phyloP scores from a whole-genome alignment of 2,113 vertebrate genomes.

The Seriola dumerili region DNA sequence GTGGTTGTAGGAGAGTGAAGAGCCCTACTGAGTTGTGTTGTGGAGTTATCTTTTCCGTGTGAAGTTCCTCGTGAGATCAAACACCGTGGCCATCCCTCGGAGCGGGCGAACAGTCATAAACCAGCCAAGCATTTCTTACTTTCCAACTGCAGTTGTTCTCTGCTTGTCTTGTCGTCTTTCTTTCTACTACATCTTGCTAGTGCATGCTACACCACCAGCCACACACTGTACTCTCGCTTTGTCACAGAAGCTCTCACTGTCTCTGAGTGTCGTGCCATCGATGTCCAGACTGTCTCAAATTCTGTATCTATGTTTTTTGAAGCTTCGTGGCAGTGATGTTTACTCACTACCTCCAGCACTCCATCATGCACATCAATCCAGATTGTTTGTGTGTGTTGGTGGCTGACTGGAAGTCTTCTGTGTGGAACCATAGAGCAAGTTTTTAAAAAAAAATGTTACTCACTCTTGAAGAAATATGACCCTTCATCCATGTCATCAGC shows the following conservation, averaged over 20 bases:
- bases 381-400: conserved; percentile 20
- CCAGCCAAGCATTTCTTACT: conserved; percentile 22
- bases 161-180: conserved; percentile 15
- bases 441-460: conserved; percentile 58
- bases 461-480: conserved; percentile 48
- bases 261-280: background rate
- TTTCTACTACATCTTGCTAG: background rate
- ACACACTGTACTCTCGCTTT: conserved; percentile 4
- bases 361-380: conserved; percentile 44
- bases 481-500: conserved; percentile 53
- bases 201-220: background rate
- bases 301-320: conserved; percentile 42
- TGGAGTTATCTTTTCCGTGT: conserved; percentile 43
- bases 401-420: conserved; percentile 33
- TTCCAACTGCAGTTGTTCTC: conserved; percentile 23
- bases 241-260: conserved; percentile 27
- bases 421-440: conserved; percentile 47
- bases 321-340: conserved; percentile 41
- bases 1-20: conserved; percentile 22
- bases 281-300: conserved; percentile 49
- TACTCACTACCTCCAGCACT: conserved; percentile 39
- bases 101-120: conserved; percentile 31
- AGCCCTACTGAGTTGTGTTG: conserved; percentile 42
- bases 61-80: conserved; percentile 61
- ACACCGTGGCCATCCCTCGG: conserved; percentile 20